These are phyloP conservation scores for Dinocampus coccinellae DNA, from an alignment of 2,888 invertebrate species.

Conservation along the genomic window DNA sequence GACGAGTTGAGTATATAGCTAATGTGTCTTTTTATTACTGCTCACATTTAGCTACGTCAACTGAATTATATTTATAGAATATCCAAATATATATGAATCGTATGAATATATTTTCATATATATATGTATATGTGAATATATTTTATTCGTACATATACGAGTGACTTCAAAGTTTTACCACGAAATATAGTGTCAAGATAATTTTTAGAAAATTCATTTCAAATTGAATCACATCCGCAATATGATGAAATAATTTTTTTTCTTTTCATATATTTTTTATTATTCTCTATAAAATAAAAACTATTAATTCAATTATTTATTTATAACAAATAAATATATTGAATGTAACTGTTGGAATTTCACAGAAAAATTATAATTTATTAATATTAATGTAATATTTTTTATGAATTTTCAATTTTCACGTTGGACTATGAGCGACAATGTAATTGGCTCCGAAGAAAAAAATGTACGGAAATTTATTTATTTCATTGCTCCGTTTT, in stretches of 20 bases:
- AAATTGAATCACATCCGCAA: background rate
- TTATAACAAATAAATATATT: background rate
- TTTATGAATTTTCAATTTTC: conserved; percentile 50
- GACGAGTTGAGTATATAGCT: conserved; percentile 21
- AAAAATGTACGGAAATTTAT: background rate
- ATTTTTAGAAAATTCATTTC: conserved; percentile 12
- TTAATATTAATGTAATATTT: background rate
- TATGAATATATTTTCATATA: background rate
- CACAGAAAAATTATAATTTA: no score
- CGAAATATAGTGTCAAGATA: background rate
- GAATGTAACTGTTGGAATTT: no score
- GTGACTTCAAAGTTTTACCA: conserved; percentile 2
- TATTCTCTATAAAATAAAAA: background rate
- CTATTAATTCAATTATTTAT: background rate
- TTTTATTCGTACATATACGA: no score
- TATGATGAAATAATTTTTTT: background rate
- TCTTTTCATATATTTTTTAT: background rate
- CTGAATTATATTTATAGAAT: conserved; percentile 38
- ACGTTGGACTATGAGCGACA: conserved; percentile 44
- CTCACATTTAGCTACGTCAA: conserved; percentile 31
- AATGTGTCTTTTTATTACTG: conserved; percentile 33
- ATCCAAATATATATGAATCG: conserved; percentile 27
- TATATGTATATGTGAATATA: background rate
- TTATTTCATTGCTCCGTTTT: background rate
- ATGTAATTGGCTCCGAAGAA: background rate